These are phyloP conservation scores for Campoletis sonorensis DNA, from an alignment of 1,140 invertebrate genomes.

Conservation along the genomic window DNA sequence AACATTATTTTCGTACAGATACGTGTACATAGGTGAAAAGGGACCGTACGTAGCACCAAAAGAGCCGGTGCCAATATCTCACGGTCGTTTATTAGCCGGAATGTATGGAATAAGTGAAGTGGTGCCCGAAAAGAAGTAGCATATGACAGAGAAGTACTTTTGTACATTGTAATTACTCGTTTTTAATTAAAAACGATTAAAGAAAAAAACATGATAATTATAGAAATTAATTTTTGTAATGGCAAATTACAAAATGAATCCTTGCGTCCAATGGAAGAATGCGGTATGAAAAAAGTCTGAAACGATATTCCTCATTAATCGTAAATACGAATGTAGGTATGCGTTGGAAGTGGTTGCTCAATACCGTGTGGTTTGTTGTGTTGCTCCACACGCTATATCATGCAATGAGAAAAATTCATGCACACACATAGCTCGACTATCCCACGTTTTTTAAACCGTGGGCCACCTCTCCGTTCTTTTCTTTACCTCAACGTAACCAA, in stretches of 20 bases:
- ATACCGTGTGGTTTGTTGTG: background rate
- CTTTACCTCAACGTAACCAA: constrained; percentile 41
- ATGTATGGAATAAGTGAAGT: constrained; percentile 86
- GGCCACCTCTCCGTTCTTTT: background rate
- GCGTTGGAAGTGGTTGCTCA: background rate
- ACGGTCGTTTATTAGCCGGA: constrained; percentile 82
- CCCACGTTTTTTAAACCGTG: constrained; percentile 23
- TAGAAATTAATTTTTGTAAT: background rate
- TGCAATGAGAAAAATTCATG: constrained; percentile 10
- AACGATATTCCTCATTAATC: background rate
- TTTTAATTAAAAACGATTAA: background rate
- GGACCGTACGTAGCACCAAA: constrained; percentile 83
- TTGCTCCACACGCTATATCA: background rate
- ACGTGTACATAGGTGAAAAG: constrained; percentile 89
- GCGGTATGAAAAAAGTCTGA: background rate
- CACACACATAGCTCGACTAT: background rate
- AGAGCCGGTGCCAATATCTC: constrained; percentile 76
- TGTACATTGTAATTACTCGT: constrained; percentile 36
- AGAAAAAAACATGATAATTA: background rate
- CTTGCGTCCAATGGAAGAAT: too few relatives aligned
- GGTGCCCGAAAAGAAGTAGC: constrained; percentile 73
- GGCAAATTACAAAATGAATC: background rate
- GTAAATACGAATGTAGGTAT: background rate
- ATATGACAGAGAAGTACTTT: constrained; percentile 31
- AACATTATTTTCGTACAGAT: constrained; percentile 74